Base-by-base conservation (phyloP, 2,797 vertebrate species). In the Staurois parvus region DNA sequence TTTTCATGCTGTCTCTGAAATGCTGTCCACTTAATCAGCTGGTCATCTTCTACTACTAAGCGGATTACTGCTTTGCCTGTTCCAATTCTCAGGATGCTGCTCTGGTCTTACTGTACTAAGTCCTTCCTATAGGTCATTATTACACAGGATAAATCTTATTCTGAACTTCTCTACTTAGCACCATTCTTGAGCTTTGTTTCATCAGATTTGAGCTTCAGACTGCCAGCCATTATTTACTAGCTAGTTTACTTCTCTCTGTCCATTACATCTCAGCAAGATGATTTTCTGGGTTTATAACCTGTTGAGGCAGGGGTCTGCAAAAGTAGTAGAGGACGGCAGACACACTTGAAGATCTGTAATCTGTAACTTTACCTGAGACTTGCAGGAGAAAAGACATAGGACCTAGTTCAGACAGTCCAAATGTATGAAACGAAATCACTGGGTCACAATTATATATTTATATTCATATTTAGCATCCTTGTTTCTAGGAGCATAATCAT, bases 21-120 rank as follows among this genome's bases (percentile, higher is more conserved):
- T 72, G 30, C 69, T 72, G 64, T 72, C 30, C 69, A 72, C 69
- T 72, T 72, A 72, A 72, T 72, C 69, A 72, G 64, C 64, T 29
- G 64, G 64, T n/a, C 70, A 72, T 42, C 70, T 72, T 40, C 34
- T 24, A n/a, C 70, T 42, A 26, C 34, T n/a, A 72, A 42, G 69
- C 69, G 30, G 32, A 40, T 72, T 40, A 42, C 34, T n/a, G 69
- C 69, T 34, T 72, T 40, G 70, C 37, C 34, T 72, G 70, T 72
- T 72, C 37, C 21, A 45, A 72, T n/a, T 40, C 70, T 12, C 19
- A 24, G 70, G n/a, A 42, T 66, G 64, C 64, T 29, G 64, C 28
- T 72, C 19, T 72, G 70, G 70, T n/a, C 24, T 70, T 72, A 26
- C 37, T n/a, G 34, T 42, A 40, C 70, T 42, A 40, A 40, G 24